Evolutionary conservation across 2,797 vertebrate species (phyloP).

Genomic region (Anolis apletophallus): DNA sequence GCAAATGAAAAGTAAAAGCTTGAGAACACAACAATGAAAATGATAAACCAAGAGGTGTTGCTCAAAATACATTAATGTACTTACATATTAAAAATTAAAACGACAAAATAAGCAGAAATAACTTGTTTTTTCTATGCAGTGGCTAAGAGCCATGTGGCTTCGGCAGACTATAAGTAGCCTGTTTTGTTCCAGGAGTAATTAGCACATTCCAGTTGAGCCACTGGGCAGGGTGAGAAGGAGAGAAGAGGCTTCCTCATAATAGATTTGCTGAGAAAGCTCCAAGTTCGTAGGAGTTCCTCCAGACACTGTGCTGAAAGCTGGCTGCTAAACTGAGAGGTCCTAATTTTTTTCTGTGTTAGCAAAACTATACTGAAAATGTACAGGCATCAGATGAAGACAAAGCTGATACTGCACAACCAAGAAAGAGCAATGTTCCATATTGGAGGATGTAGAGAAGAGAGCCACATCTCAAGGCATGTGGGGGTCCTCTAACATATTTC

Average conservation of each 20-base stretch:
- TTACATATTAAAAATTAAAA: neutral
- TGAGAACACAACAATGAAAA: neutral
- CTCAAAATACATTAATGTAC: neutral
- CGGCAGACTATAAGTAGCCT: constrained; percentile 60
- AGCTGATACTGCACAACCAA: neutral
- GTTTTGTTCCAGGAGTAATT: constrained; percentile 76
- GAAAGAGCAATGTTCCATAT: constrained; percentile 23
- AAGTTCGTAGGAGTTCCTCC: constrained; percentile 52
- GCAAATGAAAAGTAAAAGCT: neutral
- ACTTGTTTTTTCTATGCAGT: constrained; percentile 6
- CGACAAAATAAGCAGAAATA: constrained; percentile 13
- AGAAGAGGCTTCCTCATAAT: constrained; percentile 68
- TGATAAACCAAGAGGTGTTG: neutral
- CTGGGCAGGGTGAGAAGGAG: constrained; percentile 48
- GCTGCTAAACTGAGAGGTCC: constrained; percentile 43
- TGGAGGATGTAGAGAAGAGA: neutral
- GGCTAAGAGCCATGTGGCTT: constrained; percentile 24
- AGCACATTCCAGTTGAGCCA: constrained; percentile 73
- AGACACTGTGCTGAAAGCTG: constrained; percentile 44
- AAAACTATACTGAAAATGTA: constrained; percentile 66
- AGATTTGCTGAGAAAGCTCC: constrained; percentile 65
- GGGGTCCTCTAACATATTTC: no score
- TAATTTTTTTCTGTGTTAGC: constrained; percentile 21
- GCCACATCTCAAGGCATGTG: accelerated
- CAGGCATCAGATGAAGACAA: neutral